Conservation (phyloP, 2,888 invertebrate species). For the Zootermopsis nevadensis region DNA sequence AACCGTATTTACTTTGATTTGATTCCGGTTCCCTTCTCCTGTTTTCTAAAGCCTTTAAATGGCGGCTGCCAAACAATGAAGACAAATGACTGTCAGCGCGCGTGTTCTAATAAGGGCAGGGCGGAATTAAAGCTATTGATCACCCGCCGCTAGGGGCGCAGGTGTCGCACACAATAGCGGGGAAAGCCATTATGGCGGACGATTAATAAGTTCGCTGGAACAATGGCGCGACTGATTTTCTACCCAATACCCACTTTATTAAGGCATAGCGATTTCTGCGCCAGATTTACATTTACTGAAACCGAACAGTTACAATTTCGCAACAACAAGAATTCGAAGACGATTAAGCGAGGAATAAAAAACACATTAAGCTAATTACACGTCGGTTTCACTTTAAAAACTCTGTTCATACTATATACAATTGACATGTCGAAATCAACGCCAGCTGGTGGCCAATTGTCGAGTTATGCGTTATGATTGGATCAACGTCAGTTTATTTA, state of each 20-base stretch:
- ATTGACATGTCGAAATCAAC: background rate
- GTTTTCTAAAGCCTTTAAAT: slow-evolving; percentile 44
- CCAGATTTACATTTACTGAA: slow-evolving; percentile 23
- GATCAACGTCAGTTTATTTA: no score
- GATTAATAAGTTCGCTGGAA: slow-evolving; percentile 39
- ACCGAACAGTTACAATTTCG: background rate
- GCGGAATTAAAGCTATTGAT: slow-evolving; percentile 52
- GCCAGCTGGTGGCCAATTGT: background rate
- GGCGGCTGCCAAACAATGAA: slow-evolving; percentile 48
- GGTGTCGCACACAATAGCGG: slow-evolving; percentile 44
- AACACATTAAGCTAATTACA: slow-evolving; percentile 2
- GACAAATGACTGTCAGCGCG: slow-evolving; percentile 48
- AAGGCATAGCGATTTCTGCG: slow-evolving; percentile 30
- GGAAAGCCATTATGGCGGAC: slow-evolving; percentile 45
- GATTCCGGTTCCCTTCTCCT: slow-evolving; percentile 36
- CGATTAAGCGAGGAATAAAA: slow-evolving; percentile 21
- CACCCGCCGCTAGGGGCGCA: slow-evolving; percentile 52
- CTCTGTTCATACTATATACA: background rate
- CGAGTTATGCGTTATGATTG: background rate
- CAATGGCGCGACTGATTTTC: slow-evolving; percentile 14
- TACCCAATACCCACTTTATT: slow-evolving; percentile 30
- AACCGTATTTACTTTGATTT: slow-evolving; percentile 41
- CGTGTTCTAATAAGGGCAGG: slow-evolving; percentile 44
- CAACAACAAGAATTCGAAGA: slow-evolving; percentile 2
- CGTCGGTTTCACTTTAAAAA: background rate